phyloP scores from a whole-genome alignment of 2,888 invertebrate species.

The Parasteatoda lunata region DNA sequence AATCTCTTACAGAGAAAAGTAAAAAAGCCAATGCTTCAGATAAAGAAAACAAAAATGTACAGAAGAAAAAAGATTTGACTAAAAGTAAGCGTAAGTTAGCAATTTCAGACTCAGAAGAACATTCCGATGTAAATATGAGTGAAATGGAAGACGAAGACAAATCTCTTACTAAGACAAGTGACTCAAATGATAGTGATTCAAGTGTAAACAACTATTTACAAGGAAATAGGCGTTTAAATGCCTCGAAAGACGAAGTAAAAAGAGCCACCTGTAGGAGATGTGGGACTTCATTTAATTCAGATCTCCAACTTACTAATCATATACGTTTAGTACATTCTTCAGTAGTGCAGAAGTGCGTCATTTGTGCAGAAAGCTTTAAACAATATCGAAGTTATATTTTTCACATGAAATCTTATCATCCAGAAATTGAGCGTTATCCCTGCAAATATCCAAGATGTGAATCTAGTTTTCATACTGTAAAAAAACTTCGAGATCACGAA shows the following conservation, averaged over 20 bases:
- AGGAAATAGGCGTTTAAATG: neutral
- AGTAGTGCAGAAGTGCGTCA: neutral
- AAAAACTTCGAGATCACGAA: neutral
- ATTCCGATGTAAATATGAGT: neutral
- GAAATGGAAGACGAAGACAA: neutral
- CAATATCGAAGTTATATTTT: neutral
- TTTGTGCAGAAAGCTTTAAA: neutral
- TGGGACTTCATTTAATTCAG: neutral
- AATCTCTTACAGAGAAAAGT: neutral
- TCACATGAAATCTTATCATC: constrained; percentile 13
- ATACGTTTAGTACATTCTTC: neutral
- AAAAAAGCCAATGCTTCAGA: neutral
- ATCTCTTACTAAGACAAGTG: too few relatives aligned
- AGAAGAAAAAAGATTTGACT: neutral
- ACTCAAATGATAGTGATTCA: neutral
- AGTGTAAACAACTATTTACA: neutral
- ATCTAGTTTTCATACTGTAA: neutral
- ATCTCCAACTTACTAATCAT: neutral
- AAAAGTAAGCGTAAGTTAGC: neutral
- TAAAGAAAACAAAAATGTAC: neutral
- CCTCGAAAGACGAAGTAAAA: neutral
- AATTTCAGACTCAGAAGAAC: neutral
- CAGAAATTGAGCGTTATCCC: neutral
- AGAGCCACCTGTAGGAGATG: neutral
- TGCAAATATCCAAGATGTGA: constrained; percentile 15